Percentiles rank a stretch among this genome's conserved stretches.
Evolutionary conservation across 2,797 vertebrate genomes (phyloP).

Genomic region (Chloroceryle inda): DNA sequence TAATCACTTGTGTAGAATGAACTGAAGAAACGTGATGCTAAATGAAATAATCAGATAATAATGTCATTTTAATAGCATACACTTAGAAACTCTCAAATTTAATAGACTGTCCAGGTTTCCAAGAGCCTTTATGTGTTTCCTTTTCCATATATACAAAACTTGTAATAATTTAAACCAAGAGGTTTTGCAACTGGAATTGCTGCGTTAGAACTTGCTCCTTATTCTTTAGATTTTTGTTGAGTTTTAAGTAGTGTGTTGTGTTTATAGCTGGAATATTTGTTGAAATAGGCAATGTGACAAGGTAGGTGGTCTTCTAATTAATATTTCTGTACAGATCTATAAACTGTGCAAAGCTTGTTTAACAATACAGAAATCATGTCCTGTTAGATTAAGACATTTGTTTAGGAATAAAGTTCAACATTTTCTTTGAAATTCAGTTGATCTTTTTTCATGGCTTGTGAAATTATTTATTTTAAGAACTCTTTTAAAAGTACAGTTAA

Average conservation of each 20-base stretch:
- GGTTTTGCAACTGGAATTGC: not conserved
- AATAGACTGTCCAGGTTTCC: not conserved
- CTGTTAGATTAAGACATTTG: slow-evolving; percentile 54
- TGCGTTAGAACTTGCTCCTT: not conserved
- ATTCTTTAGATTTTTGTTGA: not conserved
- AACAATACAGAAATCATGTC: slow-evolving; percentile 49
- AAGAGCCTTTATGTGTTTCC: not conserved
- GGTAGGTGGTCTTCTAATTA: slow-evolving; percentile 73
- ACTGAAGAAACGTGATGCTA: not conserved
- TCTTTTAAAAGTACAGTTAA: slow-evolving; percentile 49
- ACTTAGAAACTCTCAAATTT: not conserved
- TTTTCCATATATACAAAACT: not conserved
- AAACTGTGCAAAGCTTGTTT: slow-evolving; percentile 67
- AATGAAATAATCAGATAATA: not conserved
- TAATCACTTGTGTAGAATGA: not conserved
- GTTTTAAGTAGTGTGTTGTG: slow-evolving; percentile 7
- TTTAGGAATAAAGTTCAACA: slow-evolving; percentile 65
- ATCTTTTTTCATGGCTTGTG: slow-evolving; percentile 27
- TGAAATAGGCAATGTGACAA: slow-evolving; percentile 38
- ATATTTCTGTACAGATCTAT: slow-evolving; percentile 54
- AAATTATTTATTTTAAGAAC: slow-evolving; percentile 67
- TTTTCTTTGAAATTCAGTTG: slow-evolving; percentile 60
- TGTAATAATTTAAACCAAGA: not conserved
- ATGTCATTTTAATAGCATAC: not conserved
- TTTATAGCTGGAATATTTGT: slow-evolving; percentile 58